These are phyloP conservation scores for Nannospalax galili DNA, from an alignment of 2,113 vertebrate genomes.

Conservation along the genomic window DNA sequence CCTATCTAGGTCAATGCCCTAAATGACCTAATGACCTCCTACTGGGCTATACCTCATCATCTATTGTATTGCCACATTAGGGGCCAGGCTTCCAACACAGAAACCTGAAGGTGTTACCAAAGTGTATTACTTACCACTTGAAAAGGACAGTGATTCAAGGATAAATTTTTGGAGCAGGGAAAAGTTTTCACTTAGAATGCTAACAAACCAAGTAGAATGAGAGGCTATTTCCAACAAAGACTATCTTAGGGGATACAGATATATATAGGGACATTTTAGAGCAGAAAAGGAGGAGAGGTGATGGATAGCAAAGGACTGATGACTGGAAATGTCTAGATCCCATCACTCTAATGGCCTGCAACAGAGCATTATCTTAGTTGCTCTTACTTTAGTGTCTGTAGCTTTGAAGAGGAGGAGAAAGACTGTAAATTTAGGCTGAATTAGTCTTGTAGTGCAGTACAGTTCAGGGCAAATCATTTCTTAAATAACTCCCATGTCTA, in stretches of 20 bases:
- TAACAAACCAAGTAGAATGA: background rate
- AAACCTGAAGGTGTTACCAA: background rate
- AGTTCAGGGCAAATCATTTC: background rate
- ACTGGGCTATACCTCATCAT: background rate
- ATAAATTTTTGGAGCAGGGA: background rate
- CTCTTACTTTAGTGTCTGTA: background rate
- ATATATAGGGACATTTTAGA: background rate
- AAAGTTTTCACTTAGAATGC: background rate
- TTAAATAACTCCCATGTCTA: background rate
- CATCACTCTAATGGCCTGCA: background rate
- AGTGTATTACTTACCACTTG: background rate
- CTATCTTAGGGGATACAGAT: background rate
- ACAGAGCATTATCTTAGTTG: background rate
- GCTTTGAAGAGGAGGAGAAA: background rate
- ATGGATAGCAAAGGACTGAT: background rate
- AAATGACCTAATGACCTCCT: background rate
- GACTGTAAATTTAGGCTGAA: background rate
- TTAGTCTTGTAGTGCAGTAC: background rate
- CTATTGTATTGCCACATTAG: background rate
- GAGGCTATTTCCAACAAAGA: background rate
- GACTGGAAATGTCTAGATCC: background rate
- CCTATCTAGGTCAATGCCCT: background rate
- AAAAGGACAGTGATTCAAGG: background rate
- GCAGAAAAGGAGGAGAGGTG: background rate
- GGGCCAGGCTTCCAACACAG: background rate